These are phyloP conservation scores for Danio kyathit DNA, from an alignment of 2,797 vertebrate genomes.

Conservation along the genomic window DNA sequence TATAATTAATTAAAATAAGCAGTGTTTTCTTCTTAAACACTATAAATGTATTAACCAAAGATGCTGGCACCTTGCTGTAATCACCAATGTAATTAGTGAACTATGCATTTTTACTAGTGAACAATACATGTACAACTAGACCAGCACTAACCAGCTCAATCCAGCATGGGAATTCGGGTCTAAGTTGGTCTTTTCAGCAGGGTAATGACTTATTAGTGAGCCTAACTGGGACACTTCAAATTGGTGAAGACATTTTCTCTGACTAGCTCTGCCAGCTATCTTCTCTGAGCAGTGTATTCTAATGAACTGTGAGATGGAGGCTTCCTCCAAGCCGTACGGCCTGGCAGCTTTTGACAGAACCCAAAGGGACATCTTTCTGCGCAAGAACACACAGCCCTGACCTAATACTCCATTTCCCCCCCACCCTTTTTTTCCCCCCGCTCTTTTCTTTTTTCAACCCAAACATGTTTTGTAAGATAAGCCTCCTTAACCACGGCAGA, in stretches of 20 bases:
- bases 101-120: no score
- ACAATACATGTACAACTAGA: neutral
- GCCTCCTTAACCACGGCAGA: slow-evolving; percentile 43
- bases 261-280: slow-evolving; percentile 23
- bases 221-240: slow-evolving; percentile 46
- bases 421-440: neutral
- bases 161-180: slow-evolving; percentile 4
- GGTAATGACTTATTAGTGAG: slow-evolving; percentile 52
- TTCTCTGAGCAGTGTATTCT: slow-evolving; percentile 22
- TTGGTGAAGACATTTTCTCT: slow-evolving; percentile 27
- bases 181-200: slow-evolving; percentile 6
- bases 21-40: no score
- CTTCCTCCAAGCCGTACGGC: slow-evolving; percentile 22
- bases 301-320: slow-evolving; percentile 47
- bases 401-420: slow-evolving; percentile 12
- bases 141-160: neutral
- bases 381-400: slow-evolving; percentile 29
- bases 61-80: no score
- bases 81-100: no score
- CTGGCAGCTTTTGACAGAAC: slow-evolving; percentile 36
- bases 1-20: no score
- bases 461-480: slow-evolving; percentile 54
- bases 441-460: slow-evolving; percentile 30
- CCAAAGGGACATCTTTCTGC: slow-evolving; percentile 24
- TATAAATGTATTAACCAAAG: no score